These are phyloP conservation scores for Schlechtendalia chinensis DNA, from an alignment of 1,140 invertebrate species.

Conservation along the genomic window DNA sequence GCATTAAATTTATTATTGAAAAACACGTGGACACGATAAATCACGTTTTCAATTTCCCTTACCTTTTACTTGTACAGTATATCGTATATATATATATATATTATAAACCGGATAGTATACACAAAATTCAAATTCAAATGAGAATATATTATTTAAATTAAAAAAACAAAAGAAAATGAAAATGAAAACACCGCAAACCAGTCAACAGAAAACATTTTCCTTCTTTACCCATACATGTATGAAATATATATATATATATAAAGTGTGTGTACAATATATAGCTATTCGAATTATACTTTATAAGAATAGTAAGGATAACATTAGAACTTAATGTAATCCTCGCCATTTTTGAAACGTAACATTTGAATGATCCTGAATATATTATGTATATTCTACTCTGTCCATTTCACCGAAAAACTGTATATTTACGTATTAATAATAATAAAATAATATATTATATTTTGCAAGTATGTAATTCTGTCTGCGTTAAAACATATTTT, in stretches of 20 bases:
- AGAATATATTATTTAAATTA: conserved; percentile 10
- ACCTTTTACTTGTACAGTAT: conserved; percentile 6
- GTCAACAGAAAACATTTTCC: not conserved
- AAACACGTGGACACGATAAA: conserved; percentile 22
- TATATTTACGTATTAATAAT: not conserved
- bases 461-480: too few species aligned
- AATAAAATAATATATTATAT: not conserved
- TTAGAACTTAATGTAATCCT: not conserved
- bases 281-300: not conserved
- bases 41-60: conserved; percentile 34
- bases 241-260: not conserved
- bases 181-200: not conserved
- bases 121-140: not conserved
- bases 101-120: not conserved
- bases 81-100: not conserved
- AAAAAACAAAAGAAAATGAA: not conserved
- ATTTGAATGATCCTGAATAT: not conserved
- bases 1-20: conserved; percentile 31
- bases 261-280: not conserved
- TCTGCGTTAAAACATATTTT: too few species aligned
- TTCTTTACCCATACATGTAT: not conserved
- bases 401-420: too few species aligned
- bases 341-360: not conserved
- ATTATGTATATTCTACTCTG: not conserved
- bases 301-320: not conserved